phyloP scores from a whole-genome alignment of 2,797 vertebrate genomes.

The Argyrosomus regius region DNA sequence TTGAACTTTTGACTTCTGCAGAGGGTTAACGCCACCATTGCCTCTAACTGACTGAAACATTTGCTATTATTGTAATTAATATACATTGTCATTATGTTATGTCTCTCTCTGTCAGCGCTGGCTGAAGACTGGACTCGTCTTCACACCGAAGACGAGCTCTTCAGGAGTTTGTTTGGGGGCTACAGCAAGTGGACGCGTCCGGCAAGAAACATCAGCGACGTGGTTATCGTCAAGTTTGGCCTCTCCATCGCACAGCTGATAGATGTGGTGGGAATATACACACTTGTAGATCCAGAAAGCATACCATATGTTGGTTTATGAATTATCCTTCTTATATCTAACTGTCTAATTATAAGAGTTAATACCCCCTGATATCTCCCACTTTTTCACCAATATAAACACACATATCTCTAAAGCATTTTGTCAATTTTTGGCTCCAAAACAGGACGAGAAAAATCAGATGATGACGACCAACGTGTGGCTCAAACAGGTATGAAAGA shows the following conservation, averaged over 20 bases:
- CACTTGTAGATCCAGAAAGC: background rate
- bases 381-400: too few species aligned
- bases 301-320: background rate
- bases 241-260: slow-evolving; percentile 94
- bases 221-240: slow-evolving; percentile 92
- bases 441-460: slow-evolving; percentile 90
- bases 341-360: background rate
- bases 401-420: background rate
- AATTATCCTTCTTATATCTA: too few species aligned
- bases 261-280: slow-evolving; percentile 86
- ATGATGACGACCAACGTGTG: slow-evolving; percentile 95
- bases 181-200: slow-evolving; percentile 93
- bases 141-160: slow-evolving; percentile 89
- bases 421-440: background rate
- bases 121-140: slow-evolving; percentile 72
- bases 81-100: too few species aligned
- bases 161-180: slow-evolving; percentile 87
- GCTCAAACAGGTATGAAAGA: slow-evolving; percentile 90
- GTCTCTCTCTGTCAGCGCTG: slow-evolving; percentile 32
- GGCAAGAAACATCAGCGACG: slow-evolving; percentile 88
- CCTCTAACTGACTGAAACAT: too few species aligned
- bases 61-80: too few species aligned
- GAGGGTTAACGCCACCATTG: too few species aligned
- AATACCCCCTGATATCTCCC: too few species aligned
- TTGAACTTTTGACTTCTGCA: too few species aligned